A percentile compares a stretch with the other conserved stretches of the same genome.
These are phyloP conservation scores for Eulithis testata DNA, from an alignment of 2,888 invertebrate genomes.

Conservation along the genomic window DNA sequence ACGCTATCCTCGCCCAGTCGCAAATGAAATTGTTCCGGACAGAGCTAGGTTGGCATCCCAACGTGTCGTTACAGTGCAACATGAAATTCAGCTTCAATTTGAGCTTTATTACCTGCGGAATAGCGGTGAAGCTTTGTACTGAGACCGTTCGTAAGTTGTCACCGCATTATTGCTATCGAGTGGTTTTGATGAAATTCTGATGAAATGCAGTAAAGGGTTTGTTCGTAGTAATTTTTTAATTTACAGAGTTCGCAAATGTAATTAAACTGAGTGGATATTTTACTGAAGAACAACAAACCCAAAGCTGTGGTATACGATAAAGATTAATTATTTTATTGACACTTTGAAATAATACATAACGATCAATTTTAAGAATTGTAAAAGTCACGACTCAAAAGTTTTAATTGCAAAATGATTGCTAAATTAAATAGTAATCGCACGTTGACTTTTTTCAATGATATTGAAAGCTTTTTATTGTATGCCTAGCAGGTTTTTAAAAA, in stretches of 20 bases:
- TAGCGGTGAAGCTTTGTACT: conserved; percentile 38
- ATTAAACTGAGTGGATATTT: conserved; percentile 9
- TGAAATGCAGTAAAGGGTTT: conserved; percentile 53
- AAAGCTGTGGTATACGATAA: neutral
- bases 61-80: conserved; percentile 69
- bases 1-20: conserved; percentile 83
- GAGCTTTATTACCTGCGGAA: conserved; percentile 56
- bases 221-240: conserved; percentile 29
- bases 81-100: conserved; percentile 55
- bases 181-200: conserved; percentile 62
- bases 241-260: conserved; percentile 15
- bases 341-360: too few species aligned
- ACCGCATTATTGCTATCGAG: conserved; percentile 58
- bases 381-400: too few species aligned
- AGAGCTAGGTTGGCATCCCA: conserved; percentile 79
- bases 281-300: neutral
- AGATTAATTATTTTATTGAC: too few species aligned
- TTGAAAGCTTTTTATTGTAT: too few species aligned
- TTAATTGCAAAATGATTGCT: too few species aligned
- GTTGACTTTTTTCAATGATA: too few species aligned
- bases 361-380: too few species aligned
- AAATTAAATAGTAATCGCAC: too few species aligned
- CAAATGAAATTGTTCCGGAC: conserved; percentile 85
- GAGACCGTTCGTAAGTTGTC: conserved; percentile 38
- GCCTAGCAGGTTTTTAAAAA: neutral